Base-by-base conservation (phyloP, 53 echinoderm and acorn worm species). In the Luidia sarsii region DNA sequence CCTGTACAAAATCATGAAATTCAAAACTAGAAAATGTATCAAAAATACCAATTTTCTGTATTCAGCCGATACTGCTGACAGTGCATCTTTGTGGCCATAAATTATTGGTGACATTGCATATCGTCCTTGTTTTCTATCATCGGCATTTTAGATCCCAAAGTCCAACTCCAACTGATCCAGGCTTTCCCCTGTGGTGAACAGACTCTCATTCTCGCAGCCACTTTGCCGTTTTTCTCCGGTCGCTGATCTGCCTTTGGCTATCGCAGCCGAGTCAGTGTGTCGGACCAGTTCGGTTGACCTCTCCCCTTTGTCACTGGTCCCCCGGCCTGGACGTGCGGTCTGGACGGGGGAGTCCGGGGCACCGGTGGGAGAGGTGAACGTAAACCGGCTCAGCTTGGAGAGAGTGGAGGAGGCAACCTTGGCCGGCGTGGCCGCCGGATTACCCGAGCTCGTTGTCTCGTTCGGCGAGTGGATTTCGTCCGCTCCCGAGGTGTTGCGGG, bases 321-420 rank as follows among this genome's bases (percentile, higher is more conserved):
- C 7, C 16, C 4, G 59, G 3, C 46, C 32, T 9, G 57, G 67
- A 14, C 43, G 57, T 30, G 28, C 33, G 11, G 2, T 32, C 8
- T 32, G 9, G 6, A 31, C 27, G 5, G 32, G 28, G 15, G 62
- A 59, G 33, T 86, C 56, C 9, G 61, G 55, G 4, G 30, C 33
- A 24, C 10, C 62, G 19, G 57, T 41, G 3, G 87, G 67, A 31
- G 88, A 67, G 23, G 75, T 32, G 61, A 88, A 88, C 18, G 67
- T 88, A 72, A 88, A 88, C 24, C 52, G 65, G 38, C 83, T 88
- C 7, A 88, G 88, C 77, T 88, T 88, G 53, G 88, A 83, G 21
- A 74, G 27, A 22, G 88, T 88, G 24, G 77, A 66, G 19, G 80
- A 50, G 31, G 87, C 35, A 32, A 86, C 13, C 61, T 60, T 80